Evolutionary conservation across 1,140 invertebrate genomes (phyloP).

Genomic region (Diprion similis): DNA sequence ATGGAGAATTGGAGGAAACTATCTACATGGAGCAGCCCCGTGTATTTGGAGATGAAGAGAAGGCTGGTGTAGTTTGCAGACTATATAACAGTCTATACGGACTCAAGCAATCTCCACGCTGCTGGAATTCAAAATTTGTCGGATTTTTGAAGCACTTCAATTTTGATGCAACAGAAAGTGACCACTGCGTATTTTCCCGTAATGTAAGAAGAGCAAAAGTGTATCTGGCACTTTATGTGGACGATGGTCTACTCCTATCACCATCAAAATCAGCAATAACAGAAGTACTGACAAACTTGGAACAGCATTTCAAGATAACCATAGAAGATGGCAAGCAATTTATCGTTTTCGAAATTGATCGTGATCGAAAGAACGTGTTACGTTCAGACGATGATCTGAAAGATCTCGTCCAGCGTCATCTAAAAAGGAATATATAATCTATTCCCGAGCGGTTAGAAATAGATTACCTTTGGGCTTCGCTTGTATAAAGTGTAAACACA

Average conservation of each 20-base stretch:
- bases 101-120: conserved; percentile 51
- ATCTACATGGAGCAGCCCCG: conserved; percentile 49
- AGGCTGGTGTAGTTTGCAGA: conserved; percentile 30
- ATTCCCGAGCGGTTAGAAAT: no score
- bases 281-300: conserved; percentile 25
- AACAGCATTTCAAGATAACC: conserved; percentile 31
- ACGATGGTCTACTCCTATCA: conserved; percentile 33
- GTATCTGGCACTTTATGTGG: conserved; percentile 35
- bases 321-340: conserved; percentile 22
- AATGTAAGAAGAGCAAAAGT: conserved; percentile 30
- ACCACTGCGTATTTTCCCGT: conserved; percentile 36
- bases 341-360: conserved; percentile 35
- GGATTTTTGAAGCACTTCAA: conserved; percentile 28
- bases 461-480: no score
- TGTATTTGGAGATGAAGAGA: conserved; percentile 36
- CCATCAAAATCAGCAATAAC: conserved; percentile 21
- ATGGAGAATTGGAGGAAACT: conserved; percentile 45
- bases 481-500: no score
- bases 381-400: no score
- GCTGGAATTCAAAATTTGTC: conserved; percentile 47
- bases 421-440: no score
- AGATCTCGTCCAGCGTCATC: no score
- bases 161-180: conserved; percentile 32
- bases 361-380: conserved; percentile 16
- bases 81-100: conserved; percentile 54